Conservation (phyloP, 2,888 invertebrate species). For the Acleris emargana region DNA sequence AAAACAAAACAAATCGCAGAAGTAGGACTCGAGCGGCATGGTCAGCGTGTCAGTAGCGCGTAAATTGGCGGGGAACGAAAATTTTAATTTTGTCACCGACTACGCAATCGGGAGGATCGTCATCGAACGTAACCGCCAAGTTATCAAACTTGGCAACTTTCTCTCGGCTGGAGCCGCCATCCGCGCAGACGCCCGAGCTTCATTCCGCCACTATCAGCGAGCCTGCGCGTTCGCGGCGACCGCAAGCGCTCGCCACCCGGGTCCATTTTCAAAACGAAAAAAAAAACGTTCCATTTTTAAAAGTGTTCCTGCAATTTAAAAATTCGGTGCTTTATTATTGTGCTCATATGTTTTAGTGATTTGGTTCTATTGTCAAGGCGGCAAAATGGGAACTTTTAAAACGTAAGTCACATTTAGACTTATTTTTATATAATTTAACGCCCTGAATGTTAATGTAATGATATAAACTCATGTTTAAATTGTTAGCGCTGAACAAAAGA, state of each 20-base stretch:
- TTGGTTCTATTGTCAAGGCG: conserved; percentile 54
- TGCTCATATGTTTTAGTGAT: conserved; percentile 60
- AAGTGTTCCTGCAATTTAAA: conserved; percentile 32
- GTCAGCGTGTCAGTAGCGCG: conserved; percentile 78
- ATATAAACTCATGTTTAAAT: conserved; percentile 36
- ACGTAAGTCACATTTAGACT: conserved; percentile 62
- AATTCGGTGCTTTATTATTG: conserved; percentile 53
- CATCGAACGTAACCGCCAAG: conserved; percentile 78
- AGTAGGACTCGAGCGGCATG: conserved; percentile 62
- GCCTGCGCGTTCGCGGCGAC: conserved; percentile 66
- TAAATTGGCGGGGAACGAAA: conserved; percentile 62
- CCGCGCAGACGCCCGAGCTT: conserved; percentile 52
- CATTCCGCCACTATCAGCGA: conserved; percentile 67
- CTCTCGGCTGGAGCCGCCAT: conserved; percentile 54
- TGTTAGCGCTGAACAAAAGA: conserved; percentile 29
- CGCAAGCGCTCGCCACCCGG: conserved; percentile 62
- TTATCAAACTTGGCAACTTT: conserved; percentile 80
- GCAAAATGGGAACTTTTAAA: conserved; percentile 69
- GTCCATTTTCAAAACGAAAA: conserved; percentile 21
- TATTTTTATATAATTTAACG: not conserved
- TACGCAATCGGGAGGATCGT: conserved; percentile 81
- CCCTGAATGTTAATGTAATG: conserved; percentile 14
- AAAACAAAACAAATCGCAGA: conserved; percentile 42
- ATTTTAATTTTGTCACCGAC: conserved; percentile 78
- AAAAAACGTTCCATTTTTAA: conserved; percentile 35